Conservation (phyloP, 1,140 invertebrate species). For the Drosophila tropicalis region DNA sequence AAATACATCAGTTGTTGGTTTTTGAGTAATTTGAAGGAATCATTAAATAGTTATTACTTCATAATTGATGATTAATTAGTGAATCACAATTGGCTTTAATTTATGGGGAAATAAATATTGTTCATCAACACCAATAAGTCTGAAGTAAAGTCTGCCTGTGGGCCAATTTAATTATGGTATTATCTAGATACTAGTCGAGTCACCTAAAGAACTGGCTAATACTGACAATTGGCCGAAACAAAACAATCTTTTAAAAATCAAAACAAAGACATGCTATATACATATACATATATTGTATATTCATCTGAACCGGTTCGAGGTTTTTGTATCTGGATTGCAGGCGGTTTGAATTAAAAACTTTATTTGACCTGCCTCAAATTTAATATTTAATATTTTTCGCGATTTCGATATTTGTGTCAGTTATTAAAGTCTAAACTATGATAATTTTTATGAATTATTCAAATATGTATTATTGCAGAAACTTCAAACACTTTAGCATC, state of each 20-base stretch:
- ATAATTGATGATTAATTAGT: slow-evolving; percentile 9
- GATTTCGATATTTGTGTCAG: too few species aligned
- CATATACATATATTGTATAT: too few species aligned
- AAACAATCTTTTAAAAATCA: background rate
- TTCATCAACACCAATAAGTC: background rate
- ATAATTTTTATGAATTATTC: too few species aligned
- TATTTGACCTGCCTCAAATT: slow-evolving; percentile 2
- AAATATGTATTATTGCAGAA: too few species aligned
- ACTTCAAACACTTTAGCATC: too few species aligned
- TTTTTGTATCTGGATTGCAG: background rate
- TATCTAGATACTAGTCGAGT: too few species aligned
- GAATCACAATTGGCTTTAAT: background rate
- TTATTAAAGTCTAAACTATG: too few species aligned
- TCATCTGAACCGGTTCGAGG: background rate
- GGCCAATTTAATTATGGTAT: too few species aligned
- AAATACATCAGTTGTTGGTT: background rate
- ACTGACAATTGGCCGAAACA: too few species aligned
- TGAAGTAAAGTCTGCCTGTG: background rate
- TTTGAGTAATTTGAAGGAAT: background rate
- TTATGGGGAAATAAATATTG: background rate
- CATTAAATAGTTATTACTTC: background rate
- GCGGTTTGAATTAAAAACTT: background rate
- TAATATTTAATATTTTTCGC: background rate
- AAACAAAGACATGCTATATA: background rate
- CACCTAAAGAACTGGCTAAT: too few species aligned